A percentile compares a stretch with the other conserved stretches of the same genome.
Evolutionary conservation across 1,140 invertebrate species (phyloP).

Genomic region (Streblospio benedicti): DNA sequence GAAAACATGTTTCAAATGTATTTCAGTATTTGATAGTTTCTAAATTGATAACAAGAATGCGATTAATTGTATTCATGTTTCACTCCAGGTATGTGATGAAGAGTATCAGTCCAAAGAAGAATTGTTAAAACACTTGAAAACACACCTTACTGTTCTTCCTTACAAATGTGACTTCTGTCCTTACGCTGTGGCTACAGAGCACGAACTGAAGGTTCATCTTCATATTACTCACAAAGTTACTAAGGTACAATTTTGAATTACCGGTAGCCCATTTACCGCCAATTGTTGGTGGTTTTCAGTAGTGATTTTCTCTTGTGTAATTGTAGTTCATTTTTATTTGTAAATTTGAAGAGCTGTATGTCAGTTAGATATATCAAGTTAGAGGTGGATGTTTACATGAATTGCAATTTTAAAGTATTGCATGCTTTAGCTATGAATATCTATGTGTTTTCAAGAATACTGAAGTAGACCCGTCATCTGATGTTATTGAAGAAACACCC

Average conservation of each 20-base stretch:
- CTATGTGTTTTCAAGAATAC: no score
- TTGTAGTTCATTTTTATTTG: background rate
- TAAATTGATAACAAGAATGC: no score
- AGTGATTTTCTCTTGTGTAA: background rate
- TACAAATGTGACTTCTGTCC: constrained; percentile 35
- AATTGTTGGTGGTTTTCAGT: background rate
- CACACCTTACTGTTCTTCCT: constrained; percentile 32
- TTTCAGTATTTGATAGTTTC: no score
- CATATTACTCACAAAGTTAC: background rate
- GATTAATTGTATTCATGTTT: no score
- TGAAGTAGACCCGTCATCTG: no score
- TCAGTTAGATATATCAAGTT: background rate
- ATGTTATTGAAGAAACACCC: no score
- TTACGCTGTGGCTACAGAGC: constrained; percentile 29
- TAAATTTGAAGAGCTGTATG: background rate
- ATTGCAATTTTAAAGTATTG: no score
- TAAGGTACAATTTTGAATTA: background rate
- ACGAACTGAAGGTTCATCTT: constrained; percentile 28
- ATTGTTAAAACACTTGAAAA: constrained; percentile 32
- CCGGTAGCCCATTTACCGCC: background rate
- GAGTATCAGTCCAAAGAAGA: constrained; percentile 24
- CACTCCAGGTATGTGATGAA: constrained; percentile 38
- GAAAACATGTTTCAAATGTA: no score
- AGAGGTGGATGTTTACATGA: background rate
- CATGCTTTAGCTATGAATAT: no score